Evolutionary conservation across 2,888 invertebrate genomes (phyloP).

Genomic region (Agrochola circellaris): DNA sequence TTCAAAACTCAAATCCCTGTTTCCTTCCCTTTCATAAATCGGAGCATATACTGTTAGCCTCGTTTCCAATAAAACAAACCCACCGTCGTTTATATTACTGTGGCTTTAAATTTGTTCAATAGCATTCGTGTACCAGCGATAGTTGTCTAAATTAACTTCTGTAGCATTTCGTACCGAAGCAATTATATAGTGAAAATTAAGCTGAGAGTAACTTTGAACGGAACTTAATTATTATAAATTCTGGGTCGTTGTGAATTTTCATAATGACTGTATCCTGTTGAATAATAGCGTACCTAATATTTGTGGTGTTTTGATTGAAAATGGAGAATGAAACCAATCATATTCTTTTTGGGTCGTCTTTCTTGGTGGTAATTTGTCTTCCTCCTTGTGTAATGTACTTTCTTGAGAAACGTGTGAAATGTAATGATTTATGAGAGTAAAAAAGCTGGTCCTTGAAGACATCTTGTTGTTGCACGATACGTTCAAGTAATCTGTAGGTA

Average conservation of each 20-base stretch:
- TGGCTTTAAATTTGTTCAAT: constrained; percentile 29
- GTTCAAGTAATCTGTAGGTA: not conserved
- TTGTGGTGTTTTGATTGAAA: not conserved
- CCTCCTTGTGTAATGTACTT: not conserved
- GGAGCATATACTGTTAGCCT: not conserved
- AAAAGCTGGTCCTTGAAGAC: not conserved
- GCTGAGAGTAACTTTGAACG: constrained; percentile 10
- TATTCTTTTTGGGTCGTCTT: not conserved
- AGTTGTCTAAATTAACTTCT: constrained; percentile 41
- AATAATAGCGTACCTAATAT: not conserved
- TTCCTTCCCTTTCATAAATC: not conserved
- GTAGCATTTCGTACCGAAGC: constrained; percentile 24
- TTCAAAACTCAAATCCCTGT: not conserved
- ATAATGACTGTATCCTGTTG: not conserved
- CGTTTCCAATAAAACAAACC: constrained; percentile 7
- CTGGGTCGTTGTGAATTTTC: not conserved
- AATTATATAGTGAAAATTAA: constrained; percentile 47
- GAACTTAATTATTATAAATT: constrained; percentile 24
- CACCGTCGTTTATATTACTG: constrained; percentile 11
- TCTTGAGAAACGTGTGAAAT: not conserved
- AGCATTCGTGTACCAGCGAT: constrained; percentile 7
- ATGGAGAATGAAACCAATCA: not conserved
- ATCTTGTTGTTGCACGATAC: not conserved
- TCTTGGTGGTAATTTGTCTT: not conserved
- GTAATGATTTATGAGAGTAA: not conserved